Evolutionary conservation across 2,113 vertebrate species (phyloP), one percentile per base, ranked within the genome.

Genomic region (Peromyscus maniculatus): DNA sequence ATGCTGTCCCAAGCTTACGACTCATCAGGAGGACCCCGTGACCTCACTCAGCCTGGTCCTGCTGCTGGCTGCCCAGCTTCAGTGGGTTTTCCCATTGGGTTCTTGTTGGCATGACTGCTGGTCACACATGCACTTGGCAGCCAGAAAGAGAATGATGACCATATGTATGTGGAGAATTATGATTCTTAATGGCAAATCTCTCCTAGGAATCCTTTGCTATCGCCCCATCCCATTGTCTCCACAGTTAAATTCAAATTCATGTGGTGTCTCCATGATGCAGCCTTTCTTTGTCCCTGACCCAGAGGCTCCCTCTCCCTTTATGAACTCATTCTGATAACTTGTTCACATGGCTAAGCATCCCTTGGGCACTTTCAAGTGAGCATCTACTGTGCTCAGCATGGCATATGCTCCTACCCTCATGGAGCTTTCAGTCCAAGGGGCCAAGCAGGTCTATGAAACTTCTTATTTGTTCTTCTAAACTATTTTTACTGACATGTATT

Each of bases 351-450:
- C 39, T 31, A 66, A 67, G 16, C 9, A 36, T 36, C 17, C 10
- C n/a, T 1, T 39, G 55, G 21, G 21, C 46, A 28, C 19, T 72
- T 71, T 8, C 52, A 71, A 24, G 24, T 7, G 31, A 52, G 33
- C 46, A 16, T 59, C 69, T 5, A 3, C 21, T n/a, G 43, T 24
- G 28, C 46, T 87, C 66, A 69, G 16, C 9, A 7, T 3, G 86
- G 49, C 6, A 5, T 16, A 39, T 0, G 11, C 3, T 28, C 9
- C 71, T 31, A 10, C 10, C 7, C 24, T 59, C 21, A 1, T 10
- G 9, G 22, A 59, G 4, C 52, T 39, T 39, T 8, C n/a, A n/a
- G 33, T 74, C 13, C 24, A 57, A 39, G n/a, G 19, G 69, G 21
- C 7, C 16, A 72, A 89, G 36, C 16, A 9, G 33, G 2, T 24